Evolutionary conservation across 2,797 vertebrate species (phyloP).

Genomic region (Tragelaphus oryx): DNA sequence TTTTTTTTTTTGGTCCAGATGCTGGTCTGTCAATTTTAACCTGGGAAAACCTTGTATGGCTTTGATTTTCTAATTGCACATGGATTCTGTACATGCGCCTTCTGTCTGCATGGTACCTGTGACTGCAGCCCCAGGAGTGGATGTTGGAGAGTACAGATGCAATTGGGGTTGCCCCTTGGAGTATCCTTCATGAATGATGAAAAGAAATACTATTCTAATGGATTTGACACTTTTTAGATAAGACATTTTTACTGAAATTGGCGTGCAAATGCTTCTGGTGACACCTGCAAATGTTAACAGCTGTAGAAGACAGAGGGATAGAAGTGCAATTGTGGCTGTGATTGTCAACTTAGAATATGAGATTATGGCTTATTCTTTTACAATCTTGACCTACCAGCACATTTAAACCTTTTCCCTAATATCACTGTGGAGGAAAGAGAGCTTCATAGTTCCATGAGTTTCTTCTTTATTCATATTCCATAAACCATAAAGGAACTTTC

Average conservation of each 20-base stretch:
- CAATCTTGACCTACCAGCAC: not conserved
- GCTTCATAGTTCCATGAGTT: slow-evolving; percentile 57
- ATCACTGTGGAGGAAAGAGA: slow-evolving; percentile 50
- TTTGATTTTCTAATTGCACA: not conserved
- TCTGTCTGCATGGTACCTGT: not conserved
- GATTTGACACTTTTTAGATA: not conserved
- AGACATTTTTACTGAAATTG: slow-evolving; percentile 13
- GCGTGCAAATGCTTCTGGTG: not conserved
- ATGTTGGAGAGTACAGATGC: not conserved
- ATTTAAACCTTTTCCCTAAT: slow-evolving; percentile 56
- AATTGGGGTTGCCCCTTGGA: too few relatives aligned
- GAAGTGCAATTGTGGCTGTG: not conserved
- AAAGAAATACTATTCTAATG: not conserved
- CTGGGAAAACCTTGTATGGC: not conserved
- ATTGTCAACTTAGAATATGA: not conserved
- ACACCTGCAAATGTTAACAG: slow-evolving; percentile 6
- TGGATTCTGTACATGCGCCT: not conserved
- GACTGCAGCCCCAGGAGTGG: too few relatives aligned
- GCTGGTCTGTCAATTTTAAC: not conserved
- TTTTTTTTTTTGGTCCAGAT: not conserved
- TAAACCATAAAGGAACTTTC: not conserved
- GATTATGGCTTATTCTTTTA: slow-evolving; percentile 38
- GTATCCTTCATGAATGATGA: not conserved
- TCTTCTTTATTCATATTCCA: not conserved
- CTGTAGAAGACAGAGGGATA: not conserved